phyloP scores from a whole-genome alignment of 2,113 vertebrate species.

The Tursiops truncatus region DNA sequence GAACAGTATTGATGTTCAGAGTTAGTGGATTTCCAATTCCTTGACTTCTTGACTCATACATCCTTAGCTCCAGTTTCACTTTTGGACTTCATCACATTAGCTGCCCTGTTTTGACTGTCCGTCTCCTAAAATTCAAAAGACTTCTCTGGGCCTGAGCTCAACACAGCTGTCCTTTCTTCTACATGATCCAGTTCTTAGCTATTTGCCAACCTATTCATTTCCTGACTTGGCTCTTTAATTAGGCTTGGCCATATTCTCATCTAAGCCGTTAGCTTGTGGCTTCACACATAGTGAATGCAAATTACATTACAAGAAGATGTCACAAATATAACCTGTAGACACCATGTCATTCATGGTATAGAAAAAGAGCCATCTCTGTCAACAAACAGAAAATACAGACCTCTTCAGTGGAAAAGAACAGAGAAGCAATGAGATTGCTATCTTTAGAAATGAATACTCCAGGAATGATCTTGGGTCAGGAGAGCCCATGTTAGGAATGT shows the following conservation, averaged over 20 bases:
- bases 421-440: not conserved
- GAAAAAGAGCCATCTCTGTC: not conserved
- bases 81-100: not conserved
- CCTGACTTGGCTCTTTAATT: not conserved
- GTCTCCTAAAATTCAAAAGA: constrained; percentile 9
- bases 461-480: not conserved
- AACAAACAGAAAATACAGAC: not conserved
- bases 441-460: not conserved
- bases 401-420: not conserved
- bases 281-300: not conserved
- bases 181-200: not conserved
- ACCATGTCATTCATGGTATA: not conserved
- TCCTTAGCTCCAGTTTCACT: not conserved
- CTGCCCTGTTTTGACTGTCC: not conserved
- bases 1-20: not conserved
- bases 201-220: not conserved
- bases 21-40: not conserved
- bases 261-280: not conserved
- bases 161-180: not conserved
- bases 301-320: not conserved
- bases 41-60: not conserved
- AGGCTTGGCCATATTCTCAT: not conserved
- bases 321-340: not conserved
- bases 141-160: not conserved
- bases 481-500: not conserved